A percentile compares a stretch with the other conserved stretches of the same genome.
Evolutionary conservation across 2,888 invertebrate genomes (phyloP).

Genomic region (Drosophila hawaiiensis): DNA sequence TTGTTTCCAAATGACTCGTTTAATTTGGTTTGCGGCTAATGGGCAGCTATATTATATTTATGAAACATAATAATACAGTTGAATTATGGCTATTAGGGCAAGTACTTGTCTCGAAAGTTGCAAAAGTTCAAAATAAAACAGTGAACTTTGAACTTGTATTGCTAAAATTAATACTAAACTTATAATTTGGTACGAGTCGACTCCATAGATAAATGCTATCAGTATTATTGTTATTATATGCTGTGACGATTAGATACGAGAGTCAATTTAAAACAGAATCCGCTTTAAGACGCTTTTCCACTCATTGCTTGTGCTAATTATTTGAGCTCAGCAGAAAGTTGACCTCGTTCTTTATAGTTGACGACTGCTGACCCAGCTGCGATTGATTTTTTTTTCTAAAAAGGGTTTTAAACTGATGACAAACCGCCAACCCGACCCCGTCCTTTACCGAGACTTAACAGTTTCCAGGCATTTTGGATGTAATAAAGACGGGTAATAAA

Average conservation of each 20-base stretch:
- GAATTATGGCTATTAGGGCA: not conserved
- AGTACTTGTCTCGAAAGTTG: slow-evolving; percentile 23
- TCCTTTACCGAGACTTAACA: slow-evolving; percentile 5
- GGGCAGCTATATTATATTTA: slow-evolving; percentile 1
- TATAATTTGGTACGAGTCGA: not conserved
- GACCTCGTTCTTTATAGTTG: slow-evolving; percentile 24
- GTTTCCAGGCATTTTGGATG: slow-evolving; percentile 52
- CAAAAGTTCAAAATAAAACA: not conserved
- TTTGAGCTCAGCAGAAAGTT: slow-evolving; percentile 40
- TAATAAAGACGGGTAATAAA: slow-evolving; percentile 68
- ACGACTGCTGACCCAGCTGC: slow-evolving; percentile 43
- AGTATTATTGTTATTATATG: not conserved
- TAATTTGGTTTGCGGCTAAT: slow-evolving; percentile 3
- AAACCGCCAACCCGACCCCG: not conserved
- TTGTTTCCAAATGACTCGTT: not conserved
- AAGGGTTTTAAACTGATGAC: slow-evolving; percentile 33
- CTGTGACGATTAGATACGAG: not conserved
- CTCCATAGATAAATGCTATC: not conserved
- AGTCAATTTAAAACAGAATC: not conserved
- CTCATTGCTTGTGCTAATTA: slow-evolving; percentile 39
- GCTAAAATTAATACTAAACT: not conserved
- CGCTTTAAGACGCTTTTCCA: not conserved
- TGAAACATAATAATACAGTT: not conserved
- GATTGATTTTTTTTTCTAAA: slow-evolving; percentile 50
- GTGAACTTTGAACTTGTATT: not conserved